phyloP scores from a whole-genome alignment of 2,888 invertebrate genomes.

The Eristalinus aeneus region DNA sequence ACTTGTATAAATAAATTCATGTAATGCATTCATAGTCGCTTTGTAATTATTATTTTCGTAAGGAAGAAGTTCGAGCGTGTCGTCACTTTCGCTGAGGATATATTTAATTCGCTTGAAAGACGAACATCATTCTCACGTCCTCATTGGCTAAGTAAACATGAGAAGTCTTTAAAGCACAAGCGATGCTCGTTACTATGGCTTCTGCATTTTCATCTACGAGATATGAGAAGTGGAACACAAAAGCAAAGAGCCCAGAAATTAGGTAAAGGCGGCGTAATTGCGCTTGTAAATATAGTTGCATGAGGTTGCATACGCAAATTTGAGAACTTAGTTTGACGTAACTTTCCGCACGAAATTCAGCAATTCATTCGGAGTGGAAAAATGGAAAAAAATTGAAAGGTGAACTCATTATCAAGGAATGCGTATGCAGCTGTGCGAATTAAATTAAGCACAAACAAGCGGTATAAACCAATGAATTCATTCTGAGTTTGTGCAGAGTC shows the following conservation, averaged over 20 bases:
- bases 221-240: background rate
- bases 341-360: conserved; percentile 1
- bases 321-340: background rate
- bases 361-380: background rate
- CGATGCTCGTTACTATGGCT: background rate
- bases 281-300: background rate
- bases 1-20: background rate
- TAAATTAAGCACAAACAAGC: background rate
- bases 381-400: background rate
- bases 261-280: background rate
- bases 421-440: background rate
- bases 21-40: background rate
- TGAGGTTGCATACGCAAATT: background rate
- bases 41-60: conserved; percentile 23
- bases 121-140: conserved; percentile 3
- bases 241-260: background rate
- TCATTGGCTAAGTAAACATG: conserved; percentile 11
- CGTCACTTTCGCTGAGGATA: background rate
- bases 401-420: background rate
- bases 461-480: background rate
- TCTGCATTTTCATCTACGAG: background rate
- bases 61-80: conserved; percentile 1
- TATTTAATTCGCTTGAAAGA: background rate
- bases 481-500: background rate
- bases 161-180: background rate